Evolutionary conservation across 2,797 vertebrate species (phyloP), one percentile per base, ranked within the genome.

Genomic region (Varecia variegata): DNA sequence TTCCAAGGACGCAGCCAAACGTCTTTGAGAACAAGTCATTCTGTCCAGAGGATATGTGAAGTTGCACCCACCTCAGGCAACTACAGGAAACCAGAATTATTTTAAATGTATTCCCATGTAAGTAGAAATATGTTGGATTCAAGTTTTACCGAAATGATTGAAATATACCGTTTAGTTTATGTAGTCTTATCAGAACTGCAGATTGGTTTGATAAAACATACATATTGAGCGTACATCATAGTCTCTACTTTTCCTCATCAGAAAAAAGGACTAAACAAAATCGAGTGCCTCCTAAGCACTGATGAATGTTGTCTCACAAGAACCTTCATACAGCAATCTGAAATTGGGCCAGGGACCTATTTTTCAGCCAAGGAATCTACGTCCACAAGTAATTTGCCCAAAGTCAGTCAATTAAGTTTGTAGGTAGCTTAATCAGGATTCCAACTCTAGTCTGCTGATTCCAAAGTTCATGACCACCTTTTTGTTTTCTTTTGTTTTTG

Each of bases 1-100:
- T 94, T 95, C 74, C 77, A 82, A 95, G 30, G 43, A 82, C 10
- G 18, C 56, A 90, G 93, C n/a, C 79, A 93, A 68, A 86, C 73
- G 60, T 82, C 52, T 83, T n/a, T 40, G 71, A 89, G 88, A 81
- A 52, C 13, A n/a, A 90, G 50, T 79, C 83, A 70, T 70, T 88
- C 38, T 58, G 93, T 50, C 65, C 40, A 32, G 21, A 77, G 43
- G 47, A 50, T 77, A n/a, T 40, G 50, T 35, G 60, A 93, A 60
- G 74, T 17, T 52, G 25, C 60, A 82, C 6, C 60, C 32, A 38
- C 76, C 32, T 35, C 20, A 32, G 52, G 89, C 70, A 87, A 67
- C 47, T 23, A 43, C 35, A 30, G n/a, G 58, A 87, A 52, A 82
- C 50, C n/a, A 27, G 40, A 93, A 95, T 92, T 90, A 92, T 88